Evolutionary conservation across 2,113 vertebrate genomes (phyloP), one percentile per base, ranked within the genome.

Genomic region (Cyprinodon variegatus): DNA sequence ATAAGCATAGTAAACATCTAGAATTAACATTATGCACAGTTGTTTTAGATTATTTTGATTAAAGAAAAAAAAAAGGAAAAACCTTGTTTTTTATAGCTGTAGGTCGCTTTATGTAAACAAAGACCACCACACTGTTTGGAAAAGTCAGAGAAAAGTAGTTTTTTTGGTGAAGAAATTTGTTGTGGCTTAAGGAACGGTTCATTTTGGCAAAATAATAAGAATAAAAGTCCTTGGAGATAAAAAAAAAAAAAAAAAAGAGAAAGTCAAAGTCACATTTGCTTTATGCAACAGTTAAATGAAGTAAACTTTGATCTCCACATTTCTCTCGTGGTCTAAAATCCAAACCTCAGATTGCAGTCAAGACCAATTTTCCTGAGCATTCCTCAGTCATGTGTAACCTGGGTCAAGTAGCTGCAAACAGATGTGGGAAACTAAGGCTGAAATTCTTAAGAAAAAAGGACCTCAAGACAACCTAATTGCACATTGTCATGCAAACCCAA

Each of bases 361-460:
- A 11, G 0, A 65, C 17, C 46, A 46, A 37, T 76, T 80, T 75
- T 73, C 37, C 43, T 72, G 57, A 61, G 76, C 86, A 83, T 86
- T 87, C 88, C 80, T 77, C 72, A 81, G 69, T 17, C 68, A 15
- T 80, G 80, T 74, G 85, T 71, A 82, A 57, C 63, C 63, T 68
- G 72, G 82, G 77, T 78, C 68, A 77, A 66, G 74, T 88, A 90
- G 91, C 91, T 93, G 81, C 85, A 86, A 91, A 86, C 92, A 93
- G 90, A 93, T 93, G 91, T 88, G 79, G 48, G 74, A 78, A 82
- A 88, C 83, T 77, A 43, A 68, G 60, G 79, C 63, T 65, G 36
- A 64, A 77, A 78, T 82, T 66, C 83, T 72, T 20, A 65, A 29
- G 29, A 72, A 64, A 86, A 81, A 61, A 67, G 69, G 65, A 85